A percentile compares a stretch with the other conserved stretches of the same genome.
Conservation (phyloP, 1,140 invertebrate species). For the Branchinecta lindahli region DNA sequence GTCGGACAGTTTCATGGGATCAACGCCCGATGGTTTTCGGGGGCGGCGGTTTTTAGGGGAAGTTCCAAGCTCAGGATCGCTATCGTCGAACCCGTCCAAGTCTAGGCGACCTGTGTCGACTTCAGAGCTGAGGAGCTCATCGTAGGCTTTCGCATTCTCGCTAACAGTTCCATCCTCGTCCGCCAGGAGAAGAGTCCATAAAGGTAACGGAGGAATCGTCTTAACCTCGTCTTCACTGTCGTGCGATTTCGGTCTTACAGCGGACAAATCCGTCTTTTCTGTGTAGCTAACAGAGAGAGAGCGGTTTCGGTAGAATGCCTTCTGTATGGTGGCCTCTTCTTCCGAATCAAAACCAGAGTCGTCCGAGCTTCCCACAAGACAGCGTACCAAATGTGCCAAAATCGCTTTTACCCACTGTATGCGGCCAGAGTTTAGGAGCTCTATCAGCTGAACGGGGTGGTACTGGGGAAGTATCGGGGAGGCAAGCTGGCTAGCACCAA, state of each 20-base stretch:
- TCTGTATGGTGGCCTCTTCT: constrained; percentile 48
- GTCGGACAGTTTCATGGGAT: constrained; percentile 19
- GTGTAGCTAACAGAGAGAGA: constrained; percentile 74
- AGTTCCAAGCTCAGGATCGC: constrained; percentile 15
- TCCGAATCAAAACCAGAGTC: constrained; percentile 27
- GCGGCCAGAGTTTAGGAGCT: constrained; percentile 95
- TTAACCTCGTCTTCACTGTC: constrained; percentile 58
- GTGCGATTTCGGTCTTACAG: not conserved
- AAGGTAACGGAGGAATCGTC: constrained; percentile 84
- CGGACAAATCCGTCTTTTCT: constrained; percentile 24
- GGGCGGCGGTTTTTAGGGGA: constrained; percentile 22
- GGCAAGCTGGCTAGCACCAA: constrained; percentile 88
- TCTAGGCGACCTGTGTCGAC: constrained; percentile 21
- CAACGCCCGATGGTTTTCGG: constrained; percentile 29
- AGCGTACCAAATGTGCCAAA: constrained; percentile 78
- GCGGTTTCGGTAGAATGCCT: constrained; percentile 65
- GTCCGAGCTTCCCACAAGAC: constrained; percentile 27
- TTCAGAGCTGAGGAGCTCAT: constrained; percentile 23
- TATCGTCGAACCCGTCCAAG: constrained; percentile 21
- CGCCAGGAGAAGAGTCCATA: constrained; percentile 86
- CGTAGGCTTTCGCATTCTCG: constrained; percentile 21
- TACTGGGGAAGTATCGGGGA: constrained; percentile 97
- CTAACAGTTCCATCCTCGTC: constrained; percentile 35
- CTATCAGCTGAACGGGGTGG: constrained; percentile 96
- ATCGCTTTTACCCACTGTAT: constrained; percentile 96